Conservation (phyloP, 2,797 vertebrate genomes). For the Sebastes taczanowskii region DNA sequence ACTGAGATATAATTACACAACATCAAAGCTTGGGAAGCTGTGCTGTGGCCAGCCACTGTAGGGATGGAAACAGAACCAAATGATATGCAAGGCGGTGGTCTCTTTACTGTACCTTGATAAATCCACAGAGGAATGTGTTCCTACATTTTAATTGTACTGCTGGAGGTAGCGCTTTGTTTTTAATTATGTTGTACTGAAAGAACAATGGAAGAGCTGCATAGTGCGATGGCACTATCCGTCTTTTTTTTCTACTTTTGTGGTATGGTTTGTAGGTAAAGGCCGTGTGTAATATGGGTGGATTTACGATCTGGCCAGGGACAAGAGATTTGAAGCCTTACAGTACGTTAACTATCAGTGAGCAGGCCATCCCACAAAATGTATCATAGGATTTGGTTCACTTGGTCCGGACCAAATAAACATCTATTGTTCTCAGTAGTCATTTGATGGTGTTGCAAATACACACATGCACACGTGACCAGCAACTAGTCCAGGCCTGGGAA, state of each 20-base stretch:
- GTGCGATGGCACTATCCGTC: not conserved
- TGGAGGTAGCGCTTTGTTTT: not conserved
- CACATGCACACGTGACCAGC: not conserved
- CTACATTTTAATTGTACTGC: not conserved
- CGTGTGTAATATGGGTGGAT: not conserved
- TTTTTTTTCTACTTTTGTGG: not conserved
- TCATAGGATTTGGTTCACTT: not conserved
- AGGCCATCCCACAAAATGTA: too few relatives aligned
- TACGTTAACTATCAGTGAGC: not conserved
- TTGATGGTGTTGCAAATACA: not conserved
- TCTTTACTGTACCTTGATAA: conserved; percentile 6
- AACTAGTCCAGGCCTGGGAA: not conserved
- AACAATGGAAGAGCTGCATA: not conserved
- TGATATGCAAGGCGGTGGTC: not conserved
- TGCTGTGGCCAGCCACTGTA: not conserved
- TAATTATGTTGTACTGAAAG: not conserved
- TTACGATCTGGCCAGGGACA: not conserved
- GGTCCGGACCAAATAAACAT: not conserved
- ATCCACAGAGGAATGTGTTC: not conserved
- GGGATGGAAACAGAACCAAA: not conserved
- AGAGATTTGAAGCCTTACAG: not conserved
- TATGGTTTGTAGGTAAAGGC: not conserved
- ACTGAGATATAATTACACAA: conserved; percentile 8
- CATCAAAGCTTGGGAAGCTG: conserved; percentile 30
- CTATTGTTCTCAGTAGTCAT: not conserved